Percentiles rank a stretch among this genome's conserved stretches.
Conservation (phyloP, 2,797 vertebrate genomes). For the Mionectes olivaceus region DNA sequence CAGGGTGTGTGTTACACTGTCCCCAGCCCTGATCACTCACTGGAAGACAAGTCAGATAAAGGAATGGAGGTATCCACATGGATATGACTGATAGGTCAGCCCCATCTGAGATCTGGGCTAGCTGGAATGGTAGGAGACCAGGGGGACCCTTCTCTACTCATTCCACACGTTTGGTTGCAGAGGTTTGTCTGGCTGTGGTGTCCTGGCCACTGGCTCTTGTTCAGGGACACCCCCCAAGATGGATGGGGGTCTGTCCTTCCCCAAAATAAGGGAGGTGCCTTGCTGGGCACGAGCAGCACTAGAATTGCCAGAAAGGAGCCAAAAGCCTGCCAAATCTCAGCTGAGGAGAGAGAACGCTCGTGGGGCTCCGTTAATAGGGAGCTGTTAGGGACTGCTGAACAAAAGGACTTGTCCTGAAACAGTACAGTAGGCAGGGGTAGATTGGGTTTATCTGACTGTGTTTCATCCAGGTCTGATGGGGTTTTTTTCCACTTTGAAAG, state of each 20-base stretch:
- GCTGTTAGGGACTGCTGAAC: not conserved
- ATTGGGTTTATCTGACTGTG: not conserved
- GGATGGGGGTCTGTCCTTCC: not conserved
- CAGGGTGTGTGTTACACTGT: not conserved
- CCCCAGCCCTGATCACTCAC: not conserved
- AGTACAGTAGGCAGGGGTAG: conserved; percentile 23
- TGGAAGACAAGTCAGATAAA: not conserved
- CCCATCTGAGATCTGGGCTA: not conserved
- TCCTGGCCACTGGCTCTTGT: fast-evolving
- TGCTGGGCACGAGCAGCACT: not conserved
- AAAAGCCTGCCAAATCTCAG: not conserved
- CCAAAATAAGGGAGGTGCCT: not conserved
- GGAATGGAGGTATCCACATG: not conserved
- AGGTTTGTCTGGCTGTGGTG: fast-evolving
- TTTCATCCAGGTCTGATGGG: conserved; percentile 3
- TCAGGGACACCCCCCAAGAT: fast-evolving
- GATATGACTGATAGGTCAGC: not conserved
- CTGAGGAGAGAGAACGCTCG: fast-evolving
- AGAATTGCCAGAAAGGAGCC: not conserved
- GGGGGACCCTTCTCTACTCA: fast-evolving
- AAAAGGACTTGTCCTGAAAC: conserved; percentile 25
- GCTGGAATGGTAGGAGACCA: not conserved
- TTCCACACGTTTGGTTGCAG: not conserved
- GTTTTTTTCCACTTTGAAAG: not conserved
- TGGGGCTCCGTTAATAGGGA: not conserved